Evolutionary conservation across 2,113 vertebrate genomes (phyloP), one percentile per base, ranked within the genome.

Genomic region (Choloepus hoffmanni): DNA sequence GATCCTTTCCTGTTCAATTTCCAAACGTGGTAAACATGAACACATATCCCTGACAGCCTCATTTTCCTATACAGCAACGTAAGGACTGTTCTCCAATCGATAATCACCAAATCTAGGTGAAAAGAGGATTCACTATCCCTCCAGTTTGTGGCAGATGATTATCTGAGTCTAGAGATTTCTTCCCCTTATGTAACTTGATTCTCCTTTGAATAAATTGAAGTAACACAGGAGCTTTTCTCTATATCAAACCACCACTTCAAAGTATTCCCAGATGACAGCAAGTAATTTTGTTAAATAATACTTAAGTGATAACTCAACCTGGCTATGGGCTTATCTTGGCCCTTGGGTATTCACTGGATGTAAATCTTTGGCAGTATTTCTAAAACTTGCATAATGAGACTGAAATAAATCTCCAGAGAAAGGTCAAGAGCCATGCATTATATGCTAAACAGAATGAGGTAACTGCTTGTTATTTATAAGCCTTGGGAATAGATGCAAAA

Each of bases 291-390:
- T 79, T 88, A 83, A 90, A 95, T 30, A 84, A 36, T 58, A 62
- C 15, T 72, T 73, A 95, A 24, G 2, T 50, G 74, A 78, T 65
- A 92, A 95, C 7, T 96, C 43, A 92, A 70, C 50, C 23, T 60
- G 21, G 45, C 62, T 53, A 43, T 21, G 76, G 30, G 9, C 60
- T 95, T 95, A 74, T 23, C 26, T 62, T 63, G 74, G 26, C 40
- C 23, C 18, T 72, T 92, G 48, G 7, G 79, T 74, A 77, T 55
- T 92, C 43, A 72, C 6, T 28, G 33, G 62, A 18, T 50, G 45
- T 60, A 95, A 96, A 93, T 77, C 65, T 94, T 96, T 40, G 36
- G 55, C 62, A 28, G 26, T 78, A 19, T 76, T 96, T 91, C 58
- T 85, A 68, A 94, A 95, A 67, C 43, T 81, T 87, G 18, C 33